Conservation (phyloP, 2,797 vertebrate species). For the Glossophaga mutica region DNA sequence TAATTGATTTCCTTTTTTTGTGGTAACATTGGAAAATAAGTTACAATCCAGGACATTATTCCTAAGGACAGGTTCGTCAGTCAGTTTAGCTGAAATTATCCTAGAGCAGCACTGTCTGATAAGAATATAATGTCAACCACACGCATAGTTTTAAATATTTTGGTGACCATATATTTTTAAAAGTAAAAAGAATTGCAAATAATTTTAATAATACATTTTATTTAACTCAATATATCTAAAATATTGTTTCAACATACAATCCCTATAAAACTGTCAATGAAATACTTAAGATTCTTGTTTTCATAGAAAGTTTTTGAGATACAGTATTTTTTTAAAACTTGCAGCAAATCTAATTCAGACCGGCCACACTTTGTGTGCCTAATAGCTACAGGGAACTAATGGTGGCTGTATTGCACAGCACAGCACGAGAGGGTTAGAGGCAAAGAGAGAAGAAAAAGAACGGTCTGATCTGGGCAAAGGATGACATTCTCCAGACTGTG, state of each 20-base stretch:
- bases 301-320: neutral
- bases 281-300: neutral
- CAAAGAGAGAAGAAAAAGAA: neutral
- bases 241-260: neutral
- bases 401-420: neutral
- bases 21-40: neutral
- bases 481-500: neutral
- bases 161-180: neutral
- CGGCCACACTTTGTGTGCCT: neutral
- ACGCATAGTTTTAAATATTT: neutral
- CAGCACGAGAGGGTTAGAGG: neutral
- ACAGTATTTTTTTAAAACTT: neutral
- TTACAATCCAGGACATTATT: neutral
- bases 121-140: neutral
- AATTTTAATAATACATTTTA: slow-evolving; percentile 13
- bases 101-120: neutral
- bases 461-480: neutral
- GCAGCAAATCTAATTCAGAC: neutral
- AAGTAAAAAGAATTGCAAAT: neutral
- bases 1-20: neutral
- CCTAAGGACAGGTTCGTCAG: neutral
- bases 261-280: neutral
- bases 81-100: neutral
- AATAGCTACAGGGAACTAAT: neutral
- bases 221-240: neutral